Conservation (phyloP, 1,140 invertebrate genomes). For the Drosophila fuyamai region DNA sequence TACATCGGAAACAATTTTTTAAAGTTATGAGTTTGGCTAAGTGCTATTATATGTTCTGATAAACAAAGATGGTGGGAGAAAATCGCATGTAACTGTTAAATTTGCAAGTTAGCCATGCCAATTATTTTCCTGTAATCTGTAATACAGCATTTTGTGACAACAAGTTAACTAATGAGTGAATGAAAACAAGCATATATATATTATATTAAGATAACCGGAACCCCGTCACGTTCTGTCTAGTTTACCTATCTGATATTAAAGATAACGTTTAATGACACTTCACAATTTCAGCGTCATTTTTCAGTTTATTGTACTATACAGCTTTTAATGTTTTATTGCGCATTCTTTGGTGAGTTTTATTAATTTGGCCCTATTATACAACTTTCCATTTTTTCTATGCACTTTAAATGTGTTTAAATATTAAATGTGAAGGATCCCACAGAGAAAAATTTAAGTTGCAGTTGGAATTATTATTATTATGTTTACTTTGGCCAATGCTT, state of each 20-base stretch:
- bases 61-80: no score
- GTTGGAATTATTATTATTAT: constrained; percentile 52
- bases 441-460: constrained; percentile 47
- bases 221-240: background rate
- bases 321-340: background rate
- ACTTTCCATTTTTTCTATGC: background rate
- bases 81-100: no score
- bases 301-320: background rate
- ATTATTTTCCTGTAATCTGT: no score
- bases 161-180: no score
- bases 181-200: no score
- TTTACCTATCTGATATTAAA: background rate
- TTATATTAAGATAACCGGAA: no score
- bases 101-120: no score
- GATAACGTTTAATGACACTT: background rate
- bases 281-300: background rate
- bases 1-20: background rate
- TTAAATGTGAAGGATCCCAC: constrained; percentile 11
- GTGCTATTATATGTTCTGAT: no score
- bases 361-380: background rate
- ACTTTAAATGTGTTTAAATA: background rate
- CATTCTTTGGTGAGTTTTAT: background rate
- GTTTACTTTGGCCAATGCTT: constrained; percentile 61
- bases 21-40: background rate
- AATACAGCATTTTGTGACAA: no score